Base-by-base conservation (phyloP, 2,888 invertebrate genomes). In the Phengaris alcon region DNA sequence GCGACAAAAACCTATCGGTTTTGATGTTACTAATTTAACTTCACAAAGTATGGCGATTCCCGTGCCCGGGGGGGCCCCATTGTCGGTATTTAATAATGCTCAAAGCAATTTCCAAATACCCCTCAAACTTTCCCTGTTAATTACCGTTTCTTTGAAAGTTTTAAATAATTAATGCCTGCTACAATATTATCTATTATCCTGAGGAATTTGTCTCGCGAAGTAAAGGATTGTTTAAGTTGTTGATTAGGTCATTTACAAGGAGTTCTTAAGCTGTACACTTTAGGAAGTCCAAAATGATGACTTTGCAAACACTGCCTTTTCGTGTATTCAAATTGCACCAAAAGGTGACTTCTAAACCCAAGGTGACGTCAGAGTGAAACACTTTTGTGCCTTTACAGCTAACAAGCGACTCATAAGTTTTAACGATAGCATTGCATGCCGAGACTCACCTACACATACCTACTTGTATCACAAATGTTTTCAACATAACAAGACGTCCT, bases 391-490 rank as follows among this genome's bases (percentile, higher is more conserved):
- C 22, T 51, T 44, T 22, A 51, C 72, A 72, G 72, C 52, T 44
- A 52, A 52, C 72, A 54, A 72, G 72, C 72, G 72, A 22, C 70
- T 54, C 51, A 22, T 70, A 79, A 78, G 70, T 77, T 77, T 77
- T 79, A 79, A 79, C 77, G 79, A 78, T 76, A 68, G 74, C 75
- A 74, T 78, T 68, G 79, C 78, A 76, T 79, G 79, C 74, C 73
- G 8, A 2, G 59, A 10, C 59, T 9, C 22, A 22, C 59, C 59
- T 59, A 59, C 10, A 22, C 10, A 22, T 59, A 59, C 22, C 22
- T 22, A 22, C 59, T 15, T 59, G 22, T 59, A 59, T 15, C 15
- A 59, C 22, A 59, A 59, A 22, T 15, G 59, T 59, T 59, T 59
- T 15, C 59, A 15, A 59, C 15, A 15, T 59, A 59, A 15, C 59